Evolutionary conservation across 30 jellyfish, hydroid and myxozoan genomes (phyloP).

Genomic region (Mastigias papua): DNA sequence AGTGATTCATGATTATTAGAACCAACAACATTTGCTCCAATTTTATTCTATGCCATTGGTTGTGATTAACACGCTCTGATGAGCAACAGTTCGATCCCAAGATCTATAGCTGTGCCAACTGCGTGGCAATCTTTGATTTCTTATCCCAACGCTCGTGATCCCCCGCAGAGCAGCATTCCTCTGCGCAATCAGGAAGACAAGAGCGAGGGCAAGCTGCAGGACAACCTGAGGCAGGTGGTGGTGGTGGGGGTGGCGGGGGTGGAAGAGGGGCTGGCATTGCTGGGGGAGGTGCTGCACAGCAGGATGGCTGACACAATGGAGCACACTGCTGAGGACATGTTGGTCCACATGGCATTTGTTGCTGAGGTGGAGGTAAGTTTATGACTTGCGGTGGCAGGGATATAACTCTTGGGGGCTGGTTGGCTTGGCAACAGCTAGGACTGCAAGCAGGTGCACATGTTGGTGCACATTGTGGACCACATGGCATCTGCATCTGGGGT

Average conservation of each 20-base stretch:
- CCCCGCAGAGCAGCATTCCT: conserved; percentile 71
- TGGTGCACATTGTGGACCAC: conserved; percentile 74
- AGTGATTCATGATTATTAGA: no score
- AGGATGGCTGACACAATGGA: conserved; percentile 55
- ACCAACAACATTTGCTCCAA: no score
- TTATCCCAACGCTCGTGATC: conserved; percentile 73
- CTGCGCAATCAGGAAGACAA: conserved; percentile 84
- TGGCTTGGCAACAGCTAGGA: conserved; percentile 70
- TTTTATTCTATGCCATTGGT: no score
- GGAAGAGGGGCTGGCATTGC: conserved; percentile 49
- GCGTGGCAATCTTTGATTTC: conserved; percentile 83
- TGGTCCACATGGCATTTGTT: conserved; percentile 37
- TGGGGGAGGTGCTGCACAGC: conserved; percentile 56
- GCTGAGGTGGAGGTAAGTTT: conserved; percentile 46
- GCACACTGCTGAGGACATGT: conserved; percentile 67
- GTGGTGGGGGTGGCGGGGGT: conserved; percentile 53
- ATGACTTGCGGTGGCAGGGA: conserved; percentile 61
- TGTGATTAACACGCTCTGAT: no score
- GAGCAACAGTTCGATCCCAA: not conserved
- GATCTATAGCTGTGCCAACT: conserved; percentile 55
- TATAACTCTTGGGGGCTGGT: conserved; percentile 35
- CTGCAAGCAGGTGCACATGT: conserved; percentile 66
- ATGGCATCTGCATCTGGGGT: conserved; percentile 53
- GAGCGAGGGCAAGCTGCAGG: conserved; percentile 57
- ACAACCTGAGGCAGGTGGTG: conserved; percentile 41